These are phyloP conservation scores for Petrocephalus microphthalmus DNA, from an alignment of 2,113 vertebrate species.

Conservation along the genomic window DNA sequence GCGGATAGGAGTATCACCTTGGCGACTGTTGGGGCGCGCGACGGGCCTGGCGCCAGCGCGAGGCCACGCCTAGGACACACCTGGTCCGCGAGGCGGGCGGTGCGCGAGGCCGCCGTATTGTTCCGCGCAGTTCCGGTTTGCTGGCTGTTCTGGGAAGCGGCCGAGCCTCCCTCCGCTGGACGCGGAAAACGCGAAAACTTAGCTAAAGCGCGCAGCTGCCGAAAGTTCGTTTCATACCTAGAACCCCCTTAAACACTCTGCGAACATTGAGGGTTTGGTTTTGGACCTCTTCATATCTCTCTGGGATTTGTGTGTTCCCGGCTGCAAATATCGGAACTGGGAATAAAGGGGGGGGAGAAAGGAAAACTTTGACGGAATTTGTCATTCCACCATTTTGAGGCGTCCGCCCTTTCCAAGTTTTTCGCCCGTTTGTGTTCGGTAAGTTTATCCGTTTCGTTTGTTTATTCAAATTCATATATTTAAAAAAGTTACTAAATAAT, in stretches of 20 bases:
- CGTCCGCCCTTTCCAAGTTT: conserved; percentile 40
- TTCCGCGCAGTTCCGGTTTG: conserved; percentile 15
- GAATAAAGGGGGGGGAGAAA: not conserved
- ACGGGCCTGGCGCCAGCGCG: not conserved
- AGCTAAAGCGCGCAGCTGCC: conserved; percentile 19
- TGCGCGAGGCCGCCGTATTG: not conserved
- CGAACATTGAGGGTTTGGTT: not conserved
- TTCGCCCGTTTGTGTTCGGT: conserved; percentile 35
- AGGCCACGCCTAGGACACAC: conserved; percentile 17
- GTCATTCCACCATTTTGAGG: conserved; percentile 67
- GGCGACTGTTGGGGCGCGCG: not conserved
- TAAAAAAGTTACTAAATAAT: not conserved
- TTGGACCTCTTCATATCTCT: not conserved
- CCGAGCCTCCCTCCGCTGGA: conserved; percentile 7
- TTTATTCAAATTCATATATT: too few species aligned
- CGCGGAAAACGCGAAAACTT: conserved; percentile 11
- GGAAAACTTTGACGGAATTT: conserved; percentile 48
- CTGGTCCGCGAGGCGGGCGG: not conserved
- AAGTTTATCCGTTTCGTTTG: conserved; percentile 29
- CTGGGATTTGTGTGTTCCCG: not conserved
- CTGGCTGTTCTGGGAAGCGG: conserved; percentile 30
- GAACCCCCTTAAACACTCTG: not conserved
- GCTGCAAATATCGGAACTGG: not conserved
- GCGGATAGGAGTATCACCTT: not conserved
- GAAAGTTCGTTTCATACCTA: not conserved